Conservation (phyloP, 2,113 vertebrate species). For the Notarius quadriscutis region DNA sequence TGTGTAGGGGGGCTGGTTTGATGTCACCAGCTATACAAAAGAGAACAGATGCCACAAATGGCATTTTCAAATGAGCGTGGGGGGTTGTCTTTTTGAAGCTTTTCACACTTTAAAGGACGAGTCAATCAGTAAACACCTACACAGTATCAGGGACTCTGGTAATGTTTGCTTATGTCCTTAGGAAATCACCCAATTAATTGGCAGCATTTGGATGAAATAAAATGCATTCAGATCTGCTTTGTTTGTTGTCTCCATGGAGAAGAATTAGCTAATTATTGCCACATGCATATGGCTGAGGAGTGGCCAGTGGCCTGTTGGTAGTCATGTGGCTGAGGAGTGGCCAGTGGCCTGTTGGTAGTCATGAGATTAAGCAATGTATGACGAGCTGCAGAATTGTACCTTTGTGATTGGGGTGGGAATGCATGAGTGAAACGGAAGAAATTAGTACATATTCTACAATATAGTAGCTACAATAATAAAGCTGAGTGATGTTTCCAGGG, state of each 20-base stretch:
- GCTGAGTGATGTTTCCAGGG: not conserved
- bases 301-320: not conserved
- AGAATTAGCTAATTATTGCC: not conserved
- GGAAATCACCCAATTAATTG: constrained; percentile 34
- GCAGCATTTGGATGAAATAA: constrained; percentile 1
- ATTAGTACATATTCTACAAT: not conserved
- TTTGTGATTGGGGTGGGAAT: not conserved
- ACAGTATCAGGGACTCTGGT: constrained; percentile 7
- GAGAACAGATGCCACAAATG: constrained; percentile 61
- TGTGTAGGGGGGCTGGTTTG: constrained; percentile 46
- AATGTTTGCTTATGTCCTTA: constrained; percentile 35
- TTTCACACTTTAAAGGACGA: constrained; percentile 54
- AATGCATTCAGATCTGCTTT: constrained; percentile 16
- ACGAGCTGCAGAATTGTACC: not conserved
- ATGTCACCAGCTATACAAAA: constrained; percentile 55
- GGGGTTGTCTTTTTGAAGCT: constrained; percentile 46
- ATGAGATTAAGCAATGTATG: not conserved
- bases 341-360: not conserved
- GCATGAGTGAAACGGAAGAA: not conserved
- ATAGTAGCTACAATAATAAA: not conserved
- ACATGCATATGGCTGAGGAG: constrained; percentile 1
- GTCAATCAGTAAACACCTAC: constrained; percentile 63
- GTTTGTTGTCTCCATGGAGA: constrained; percentile 24
- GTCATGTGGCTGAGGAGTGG: not conserved
- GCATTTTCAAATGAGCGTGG: constrained; percentile 52